Conservation (phyloP, 1,140 invertebrate genomes). For the Neodiprion fabricii region DNA sequence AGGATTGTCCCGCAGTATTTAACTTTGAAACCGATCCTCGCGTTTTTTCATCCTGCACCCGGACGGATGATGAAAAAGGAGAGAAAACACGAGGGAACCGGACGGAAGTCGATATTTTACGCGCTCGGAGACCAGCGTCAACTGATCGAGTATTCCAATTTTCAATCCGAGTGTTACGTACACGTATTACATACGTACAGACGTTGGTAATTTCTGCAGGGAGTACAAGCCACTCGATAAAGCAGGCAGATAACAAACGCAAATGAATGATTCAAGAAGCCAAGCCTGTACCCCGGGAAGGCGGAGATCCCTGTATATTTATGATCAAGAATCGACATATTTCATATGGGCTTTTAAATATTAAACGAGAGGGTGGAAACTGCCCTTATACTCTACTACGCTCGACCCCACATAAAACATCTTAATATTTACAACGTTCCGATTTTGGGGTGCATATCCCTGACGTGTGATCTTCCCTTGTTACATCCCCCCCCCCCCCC, state of each 20-base stretch:
- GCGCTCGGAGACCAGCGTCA: too few relatives aligned
- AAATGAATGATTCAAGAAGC: conserved; percentile 4
- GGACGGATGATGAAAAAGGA: too few relatives aligned
- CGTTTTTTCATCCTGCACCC: too few relatives aligned
- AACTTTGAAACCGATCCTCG: too few relatives aligned
- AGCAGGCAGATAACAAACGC: neutral
- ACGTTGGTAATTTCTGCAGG: neutral
- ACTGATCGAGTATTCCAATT: neutral
- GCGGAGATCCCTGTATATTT: conserved; percentile 47
- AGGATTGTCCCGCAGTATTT: too few relatives aligned
- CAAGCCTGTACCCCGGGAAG: conserved; percentile 16
- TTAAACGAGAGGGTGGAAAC: conserved; percentile 43
- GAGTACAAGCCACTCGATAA: neutral
- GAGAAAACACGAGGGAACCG: too few relatives aligned
- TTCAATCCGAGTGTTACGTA: neutral
- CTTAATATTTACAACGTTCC: conserved; percentile 12
- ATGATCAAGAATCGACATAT: conserved; percentile 56
- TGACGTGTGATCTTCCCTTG: neutral
- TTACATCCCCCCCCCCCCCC: too few relatives aligned
- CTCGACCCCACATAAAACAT: conserved; percentile 35
- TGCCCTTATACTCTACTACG: conserved; percentile 30
- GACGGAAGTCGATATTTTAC: too few relatives aligned
- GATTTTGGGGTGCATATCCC: neutral
- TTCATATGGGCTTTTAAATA: conserved; percentile 58
- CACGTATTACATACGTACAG: too few relatives aligned